Conservation (phyloP, 2,113 vertebrate species). For the Leptosomus discolor region DNA sequence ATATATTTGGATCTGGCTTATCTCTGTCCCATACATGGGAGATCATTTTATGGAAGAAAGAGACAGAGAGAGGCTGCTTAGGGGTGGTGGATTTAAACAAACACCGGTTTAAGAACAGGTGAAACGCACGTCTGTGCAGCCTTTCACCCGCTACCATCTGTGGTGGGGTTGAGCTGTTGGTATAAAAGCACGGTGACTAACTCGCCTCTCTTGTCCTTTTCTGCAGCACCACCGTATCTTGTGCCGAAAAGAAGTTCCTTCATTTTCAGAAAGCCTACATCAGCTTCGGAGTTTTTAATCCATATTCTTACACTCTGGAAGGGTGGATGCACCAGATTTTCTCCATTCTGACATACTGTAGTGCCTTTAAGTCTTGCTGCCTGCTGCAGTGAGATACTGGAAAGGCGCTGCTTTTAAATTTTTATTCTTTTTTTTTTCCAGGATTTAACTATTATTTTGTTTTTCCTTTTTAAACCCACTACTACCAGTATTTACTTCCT, state of each 20-base stretch:
- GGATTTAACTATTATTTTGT: background rate
- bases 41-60: background rate
- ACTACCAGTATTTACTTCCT: constrained; percentile 47
- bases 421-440: constrained; percentile 8
- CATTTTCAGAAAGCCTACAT: constrained; percentile 42
- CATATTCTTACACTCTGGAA: constrained; percentile 68
- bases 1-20: background rate
- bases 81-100: background rate
- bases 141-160: background rate
- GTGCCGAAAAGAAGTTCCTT: constrained; percentile 40
- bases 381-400: constrained; percentile 57
- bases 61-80: background rate
- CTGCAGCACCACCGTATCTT: constrained; percentile 55
- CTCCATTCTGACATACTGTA: constrained; percentile 72
- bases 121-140: background rate
- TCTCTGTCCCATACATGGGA: background rate
- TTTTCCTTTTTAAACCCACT: constrained; percentile 7
- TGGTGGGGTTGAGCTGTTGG: background rate
- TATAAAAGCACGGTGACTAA: background rate
- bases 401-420: constrained; percentile 75
- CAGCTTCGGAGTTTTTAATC: constrained; percentile 43
- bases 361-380: constrained; percentile 83
- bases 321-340: constrained; percentile 59
- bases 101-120: background rate
- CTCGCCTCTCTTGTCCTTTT: background rate